Conservation (phyloP, 2,888 invertebrate species). For the Cylloceria caligata region DNA sequence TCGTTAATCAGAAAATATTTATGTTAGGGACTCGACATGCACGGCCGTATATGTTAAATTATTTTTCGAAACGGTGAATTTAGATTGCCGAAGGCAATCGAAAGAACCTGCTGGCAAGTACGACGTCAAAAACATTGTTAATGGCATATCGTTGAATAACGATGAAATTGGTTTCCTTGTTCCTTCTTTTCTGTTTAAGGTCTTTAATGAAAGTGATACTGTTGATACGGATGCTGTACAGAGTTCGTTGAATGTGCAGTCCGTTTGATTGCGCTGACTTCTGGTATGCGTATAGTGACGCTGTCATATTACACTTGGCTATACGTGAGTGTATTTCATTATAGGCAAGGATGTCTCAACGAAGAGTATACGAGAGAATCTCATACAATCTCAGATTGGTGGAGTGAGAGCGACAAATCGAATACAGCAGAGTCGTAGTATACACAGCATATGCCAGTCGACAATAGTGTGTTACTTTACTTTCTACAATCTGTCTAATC, state of each 20-base stretch:
- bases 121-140: constrained; percentile 31
- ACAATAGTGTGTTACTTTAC: constrained; percentile 78
- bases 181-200: constrained; percentile 1
- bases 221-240: constrained; percentile 3
- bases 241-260: not conserved
- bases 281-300: not conserved
- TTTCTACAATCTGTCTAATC: constrained; percentile 80
- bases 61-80: constrained; percentile 8
- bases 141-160: constrained; percentile 20
- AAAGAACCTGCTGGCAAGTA: constrained; percentile 27
- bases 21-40: not conserved
- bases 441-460: constrained; percentile 44
- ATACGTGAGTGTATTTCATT: not conserved
- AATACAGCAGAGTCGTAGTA: constrained; percentile 10
- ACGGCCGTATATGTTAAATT: not conserved
- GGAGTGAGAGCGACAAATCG: constrained; percentile 24
- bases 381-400: constrained; percentile 1
- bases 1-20: not conserved
- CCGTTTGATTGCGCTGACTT: not conserved
- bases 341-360: constrained; percentile 1
- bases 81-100: constrained; percentile 31
- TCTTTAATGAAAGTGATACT: constrained; percentile 5
- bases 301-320: constrained; percentile 37
- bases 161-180: constrained; percentile 42
- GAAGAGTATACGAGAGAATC: not conserved